These are phyloP conservation scores for Flabesymbios commensalis DNA, from an alignment of 2,888 invertebrate species.

Conservation along the genomic window DNA sequence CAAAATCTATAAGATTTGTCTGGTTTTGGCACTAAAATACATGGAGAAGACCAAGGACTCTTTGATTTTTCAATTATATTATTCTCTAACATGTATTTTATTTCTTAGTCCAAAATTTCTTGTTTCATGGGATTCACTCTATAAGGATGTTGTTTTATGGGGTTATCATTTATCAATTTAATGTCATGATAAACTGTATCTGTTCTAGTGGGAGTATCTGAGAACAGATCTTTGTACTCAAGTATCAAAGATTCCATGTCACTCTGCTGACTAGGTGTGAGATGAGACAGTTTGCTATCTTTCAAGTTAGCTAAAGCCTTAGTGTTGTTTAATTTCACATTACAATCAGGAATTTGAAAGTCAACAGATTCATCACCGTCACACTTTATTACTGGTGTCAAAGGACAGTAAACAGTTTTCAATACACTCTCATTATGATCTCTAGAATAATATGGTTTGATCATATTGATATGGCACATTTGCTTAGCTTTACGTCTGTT, in stretches of 20 bases:
- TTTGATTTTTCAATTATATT: neutral
- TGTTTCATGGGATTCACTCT: conserved; percentile 9
- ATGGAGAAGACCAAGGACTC: neutral
- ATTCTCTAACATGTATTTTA: neutral
- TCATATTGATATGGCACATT: conserved; percentile 7
- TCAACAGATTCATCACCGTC: too few species aligned
- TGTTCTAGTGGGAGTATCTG: neutral
- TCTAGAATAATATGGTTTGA: conserved; percentile 1
- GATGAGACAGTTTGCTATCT: too few species aligned
- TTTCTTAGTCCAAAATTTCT: conserved; percentile 8
- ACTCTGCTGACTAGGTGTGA: too few species aligned
- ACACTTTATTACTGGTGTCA: too few species aligned
- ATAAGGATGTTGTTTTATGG: conserved; percentile 6
- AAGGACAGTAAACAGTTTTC: too few species aligned
- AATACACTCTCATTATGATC: too few species aligned
- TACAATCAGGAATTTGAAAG: too few species aligned
- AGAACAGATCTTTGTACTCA: too few species aligned
- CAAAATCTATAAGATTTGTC: too few species aligned
- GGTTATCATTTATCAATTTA: neutral
- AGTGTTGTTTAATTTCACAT: too few species aligned
- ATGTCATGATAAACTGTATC: neutral
- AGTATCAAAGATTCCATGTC: too few species aligned
- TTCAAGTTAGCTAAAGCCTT: too few species aligned
- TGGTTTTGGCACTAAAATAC: neutral
- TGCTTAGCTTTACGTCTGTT: neutral